Percentiles rank a stretch among this genome's conserved stretches.
Conservation (phyloP, 2,888 invertebrate species). For the Coecobrya sp. region DNA sequence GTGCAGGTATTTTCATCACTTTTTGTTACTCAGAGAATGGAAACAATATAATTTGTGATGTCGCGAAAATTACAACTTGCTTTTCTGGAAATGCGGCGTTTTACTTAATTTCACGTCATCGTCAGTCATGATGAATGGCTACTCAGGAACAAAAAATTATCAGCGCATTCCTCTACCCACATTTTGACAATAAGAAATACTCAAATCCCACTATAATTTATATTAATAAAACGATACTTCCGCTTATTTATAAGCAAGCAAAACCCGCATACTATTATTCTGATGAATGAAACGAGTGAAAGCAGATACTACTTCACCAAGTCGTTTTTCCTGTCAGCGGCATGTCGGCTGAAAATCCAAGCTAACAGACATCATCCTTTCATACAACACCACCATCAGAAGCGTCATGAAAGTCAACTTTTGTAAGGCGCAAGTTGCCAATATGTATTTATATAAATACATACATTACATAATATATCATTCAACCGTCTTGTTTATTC, state of each 20-base stretch:
- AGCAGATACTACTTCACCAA: neutral
- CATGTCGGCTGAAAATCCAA: neutral
- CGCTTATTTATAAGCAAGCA: neutral
- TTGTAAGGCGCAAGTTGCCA: neutral
- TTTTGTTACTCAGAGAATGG: neutral
- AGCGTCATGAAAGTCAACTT: neutral
- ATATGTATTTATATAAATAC: neutral
- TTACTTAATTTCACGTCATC: conserved; percentile 1
- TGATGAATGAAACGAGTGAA: neutral
- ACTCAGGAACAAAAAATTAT: neutral
- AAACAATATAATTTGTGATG: neutral
- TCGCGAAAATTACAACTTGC: neutral
- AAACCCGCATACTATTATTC: neutral
- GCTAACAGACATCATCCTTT: neutral
- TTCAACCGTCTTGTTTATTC: neutral
- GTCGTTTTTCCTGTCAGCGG: conserved; percentile 8
- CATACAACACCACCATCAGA: neutral
- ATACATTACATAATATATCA: neutral
- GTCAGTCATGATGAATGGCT: neutral
- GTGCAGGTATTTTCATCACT: neutral
- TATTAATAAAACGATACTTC: neutral
- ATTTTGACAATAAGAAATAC: too few species aligned
- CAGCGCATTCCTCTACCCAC: neutral
- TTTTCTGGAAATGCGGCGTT: conserved; percentile 15
- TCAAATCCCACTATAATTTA: neutral